phyloP scores from a whole-genome alignment of 2,797 vertebrate genomes.

The Holocentrus rufus region DNA sequence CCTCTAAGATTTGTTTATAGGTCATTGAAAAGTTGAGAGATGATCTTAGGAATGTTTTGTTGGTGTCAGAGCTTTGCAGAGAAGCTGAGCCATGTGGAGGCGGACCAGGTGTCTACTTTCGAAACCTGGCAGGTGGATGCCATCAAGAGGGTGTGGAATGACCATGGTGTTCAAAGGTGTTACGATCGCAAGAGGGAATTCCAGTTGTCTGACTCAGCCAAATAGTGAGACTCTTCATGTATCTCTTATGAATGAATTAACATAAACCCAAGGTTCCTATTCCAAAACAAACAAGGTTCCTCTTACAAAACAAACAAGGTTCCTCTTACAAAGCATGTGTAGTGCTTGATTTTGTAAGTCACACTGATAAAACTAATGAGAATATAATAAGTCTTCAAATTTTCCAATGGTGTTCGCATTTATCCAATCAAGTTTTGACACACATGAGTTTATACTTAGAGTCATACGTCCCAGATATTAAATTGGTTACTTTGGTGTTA shows the following conservation, averaged over 20 bases:
- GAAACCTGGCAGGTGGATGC: conserved; percentile 81
- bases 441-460: neutral
- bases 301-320: neutral
- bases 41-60: conserved; percentile 28
- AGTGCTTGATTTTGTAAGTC: neutral
- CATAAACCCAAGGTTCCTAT: neutral
- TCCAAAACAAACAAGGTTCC: neutral
- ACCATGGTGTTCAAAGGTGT: conserved; percentile 85
- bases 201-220: conserved; percentile 89
- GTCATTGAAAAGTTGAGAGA: conserved; percentile 22
- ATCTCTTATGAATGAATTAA: neutral
- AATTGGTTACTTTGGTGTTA: conserved; percentile 30
- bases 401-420: neutral
- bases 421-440: neutral
- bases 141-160: conserved; percentile 86
- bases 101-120: conserved; percentile 69
- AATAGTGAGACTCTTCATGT: conserved; percentile 84
- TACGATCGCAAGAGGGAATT: conserved; percentile 86
- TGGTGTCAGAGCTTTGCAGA: conserved; percentile 78
- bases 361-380: neutral
- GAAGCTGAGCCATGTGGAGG: conserved; percentile 80
- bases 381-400: neutral
- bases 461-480: conserved; percentile 10
- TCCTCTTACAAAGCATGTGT: neutral
- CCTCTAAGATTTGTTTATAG: conserved; percentile 17